A percentile compares a stretch with the other conserved stretches of the same genome.
These are phyloP conservation scores for Serranus cabrilla DNA, from an alignment of 2,797 vertebrate genomes.

Conservation along the genomic window DNA sequence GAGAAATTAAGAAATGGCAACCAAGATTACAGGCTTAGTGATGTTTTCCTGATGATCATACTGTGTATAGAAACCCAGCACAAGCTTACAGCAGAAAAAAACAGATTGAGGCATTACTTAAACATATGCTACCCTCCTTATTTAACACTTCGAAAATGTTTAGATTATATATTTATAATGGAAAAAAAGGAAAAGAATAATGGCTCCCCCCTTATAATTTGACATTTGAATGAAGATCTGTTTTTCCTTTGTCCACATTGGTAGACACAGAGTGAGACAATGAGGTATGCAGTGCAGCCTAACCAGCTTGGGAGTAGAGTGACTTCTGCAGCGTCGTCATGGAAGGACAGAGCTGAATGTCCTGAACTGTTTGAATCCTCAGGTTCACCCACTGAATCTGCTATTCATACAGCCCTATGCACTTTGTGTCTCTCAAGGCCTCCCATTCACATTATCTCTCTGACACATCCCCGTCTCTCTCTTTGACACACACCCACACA, in stretches of 20 bases:
- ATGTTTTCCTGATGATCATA: no score
- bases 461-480: conserved; percentile 13
- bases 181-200: no score
- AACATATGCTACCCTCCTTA: no score
- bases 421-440: conserved; percentile 38
- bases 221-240: neutral
- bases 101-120: no score
- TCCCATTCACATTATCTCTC: conserved; percentile 29
- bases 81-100: no score
- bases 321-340: neutral
- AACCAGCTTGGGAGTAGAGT: neutral
- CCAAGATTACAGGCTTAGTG: no score
- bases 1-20: no score
- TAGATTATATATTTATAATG: no score
- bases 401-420: conserved; percentile 32
- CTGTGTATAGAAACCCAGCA: no score
- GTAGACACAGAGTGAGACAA: neutral
- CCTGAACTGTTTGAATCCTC: conserved; percentile 13
- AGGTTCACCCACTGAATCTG: conserved; percentile 18
- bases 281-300: neutral
- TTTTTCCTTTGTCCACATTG: conserved; percentile 8
- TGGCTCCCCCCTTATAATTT: neutral
- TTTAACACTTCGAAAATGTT: no score
- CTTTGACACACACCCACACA: neutral
- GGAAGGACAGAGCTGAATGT: conserved; percentile 9